A percentile compares a stretch with the other conserved stretches of the same genome.
Evolutionary conservation across 2,888 invertebrate genomes (phyloP).

Genomic region (Drosophila aldrichi): DNA sequence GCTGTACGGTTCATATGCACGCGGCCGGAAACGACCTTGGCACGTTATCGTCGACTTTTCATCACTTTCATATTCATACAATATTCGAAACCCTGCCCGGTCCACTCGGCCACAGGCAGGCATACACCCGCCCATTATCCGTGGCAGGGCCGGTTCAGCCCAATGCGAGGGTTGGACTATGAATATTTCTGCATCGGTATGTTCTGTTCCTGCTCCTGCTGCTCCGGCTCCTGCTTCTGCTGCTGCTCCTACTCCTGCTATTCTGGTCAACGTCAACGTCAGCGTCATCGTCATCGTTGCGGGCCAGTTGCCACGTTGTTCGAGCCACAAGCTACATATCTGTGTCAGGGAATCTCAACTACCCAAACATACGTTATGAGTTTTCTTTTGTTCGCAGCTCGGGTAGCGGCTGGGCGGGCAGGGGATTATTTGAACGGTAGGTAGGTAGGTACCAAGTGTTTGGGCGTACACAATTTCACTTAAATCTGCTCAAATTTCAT

Average conservation of each 20-base stretch:
- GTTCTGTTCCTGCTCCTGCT: conserved; percentile 10
- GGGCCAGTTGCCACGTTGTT: conserved; percentile 32
- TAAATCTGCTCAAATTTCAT: conserved; percentile 73
- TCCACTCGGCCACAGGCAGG: conserved; percentile 33
- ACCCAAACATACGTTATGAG: conserved; percentile 72
- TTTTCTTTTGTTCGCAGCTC: conserved; percentile 68
- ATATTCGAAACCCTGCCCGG: conserved; percentile 57
- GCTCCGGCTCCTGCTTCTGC: background rate
- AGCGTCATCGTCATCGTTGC: conserved; percentile 33
- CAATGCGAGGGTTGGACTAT: conserved; percentile 11
- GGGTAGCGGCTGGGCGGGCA: conserved; percentile 8
- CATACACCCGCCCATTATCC: conserved; percentile 15
- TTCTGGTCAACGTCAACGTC: conserved; percentile 24
- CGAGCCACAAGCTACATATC: conserved; percentile 56
- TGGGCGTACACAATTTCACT: conserved; percentile 46
- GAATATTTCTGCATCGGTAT: conserved; percentile 47
- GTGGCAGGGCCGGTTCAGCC: conserved; percentile 1
- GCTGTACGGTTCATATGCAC: conserved; percentile 74
- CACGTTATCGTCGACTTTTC: conserved; percentile 81
- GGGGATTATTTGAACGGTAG: conserved; percentile 4
- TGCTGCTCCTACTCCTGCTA: conserved; percentile 4
- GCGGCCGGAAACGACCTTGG: conserved; percentile 82
- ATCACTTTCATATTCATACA: conserved; percentile 81
- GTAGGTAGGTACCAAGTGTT: conserved; percentile 12
- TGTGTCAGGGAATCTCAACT: conserved; percentile 78